These are phyloP conservation scores for Masticophis lateralis DNA, from an alignment of 2,797 vertebrate genomes.

Conservation along the genomic window DNA sequence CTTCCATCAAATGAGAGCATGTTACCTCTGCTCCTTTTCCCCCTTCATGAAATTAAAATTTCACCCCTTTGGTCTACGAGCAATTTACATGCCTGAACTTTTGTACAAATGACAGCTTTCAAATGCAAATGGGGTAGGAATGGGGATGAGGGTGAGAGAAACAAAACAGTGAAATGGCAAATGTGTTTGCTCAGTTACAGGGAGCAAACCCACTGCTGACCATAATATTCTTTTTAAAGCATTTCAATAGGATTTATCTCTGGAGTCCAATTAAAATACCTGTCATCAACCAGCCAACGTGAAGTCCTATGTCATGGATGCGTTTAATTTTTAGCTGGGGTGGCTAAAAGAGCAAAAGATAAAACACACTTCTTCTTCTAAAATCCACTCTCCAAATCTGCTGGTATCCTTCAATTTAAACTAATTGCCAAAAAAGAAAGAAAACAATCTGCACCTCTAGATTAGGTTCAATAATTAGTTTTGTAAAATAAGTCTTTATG, in stretches of 20 bases:
- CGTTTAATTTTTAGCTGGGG: slow-evolving; percentile 45
- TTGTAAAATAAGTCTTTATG: background rate
- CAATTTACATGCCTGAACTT: background rate
- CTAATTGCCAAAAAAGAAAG: background rate
- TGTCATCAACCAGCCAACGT: slow-evolving; percentile 27
- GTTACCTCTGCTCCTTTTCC: slow-evolving; percentile 38
- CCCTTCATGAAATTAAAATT: slow-evolving; percentile 25
- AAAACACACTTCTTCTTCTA: slow-evolving; percentile 1
- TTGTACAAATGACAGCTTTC: background rate
- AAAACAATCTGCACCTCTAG: background rate
- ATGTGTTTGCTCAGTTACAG: slow-evolving; percentile 36
- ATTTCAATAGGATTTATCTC: slow-evolving; percentile 55
- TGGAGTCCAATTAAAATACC: slow-evolving; percentile 41
- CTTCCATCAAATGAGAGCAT: slow-evolving; percentile 20
- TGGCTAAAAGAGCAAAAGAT: slow-evolving; percentile 7
- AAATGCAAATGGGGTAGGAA: background rate
- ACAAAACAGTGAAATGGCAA: background rate
- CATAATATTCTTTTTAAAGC: slow-evolving; percentile 28
- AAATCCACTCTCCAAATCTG: background rate
- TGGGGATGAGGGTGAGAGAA: background rate
- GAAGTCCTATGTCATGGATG: slow-evolving; percentile 26
- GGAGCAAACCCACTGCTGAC: slow-evolving; percentile 33
- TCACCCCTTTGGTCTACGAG: slow-evolving; percentile 19
- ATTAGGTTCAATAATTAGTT: background rate
- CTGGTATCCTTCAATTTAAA: background rate